These are phyloP conservation scores for Serilophus lunatus DNA, from an alignment of 2,113 vertebrate genomes.

Conservation along the genomic window DNA sequence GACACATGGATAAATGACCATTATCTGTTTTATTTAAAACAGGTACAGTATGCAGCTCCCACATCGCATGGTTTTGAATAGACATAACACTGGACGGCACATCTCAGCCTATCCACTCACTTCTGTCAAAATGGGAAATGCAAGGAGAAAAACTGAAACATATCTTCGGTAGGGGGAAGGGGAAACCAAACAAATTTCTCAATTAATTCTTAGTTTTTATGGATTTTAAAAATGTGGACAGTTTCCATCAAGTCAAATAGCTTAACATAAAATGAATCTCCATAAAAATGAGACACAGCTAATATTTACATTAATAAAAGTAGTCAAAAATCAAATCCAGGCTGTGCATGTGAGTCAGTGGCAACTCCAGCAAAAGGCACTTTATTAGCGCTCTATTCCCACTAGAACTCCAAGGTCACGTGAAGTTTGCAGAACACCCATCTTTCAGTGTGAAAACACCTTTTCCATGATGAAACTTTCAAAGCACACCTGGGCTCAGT, in stretches of 20 bases:
- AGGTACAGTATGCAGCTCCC: not conserved
- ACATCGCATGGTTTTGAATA: not conserved
- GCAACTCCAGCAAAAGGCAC: not conserved
- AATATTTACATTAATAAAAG: not conserved
- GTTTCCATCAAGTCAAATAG: not conserved
- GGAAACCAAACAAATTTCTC: not conserved
- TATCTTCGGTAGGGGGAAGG: accelerated
- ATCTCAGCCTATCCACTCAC: not conserved
- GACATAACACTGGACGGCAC: not conserved
- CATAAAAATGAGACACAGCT: not conserved
- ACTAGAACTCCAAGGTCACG: accelerated
- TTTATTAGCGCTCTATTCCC: not conserved
- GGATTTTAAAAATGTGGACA: not conserved
- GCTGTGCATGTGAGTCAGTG: not conserved
- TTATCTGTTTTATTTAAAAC: conserved; percentile 3
- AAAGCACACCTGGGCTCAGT: not conserved
- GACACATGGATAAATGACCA: not conserved
- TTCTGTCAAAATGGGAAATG: not conserved
- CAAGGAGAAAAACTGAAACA: not conserved
- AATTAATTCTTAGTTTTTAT: not conserved
- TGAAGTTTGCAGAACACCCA: not conserved
- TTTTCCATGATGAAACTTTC: not conserved
- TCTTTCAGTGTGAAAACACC: not conserved
- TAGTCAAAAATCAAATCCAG: not conserved
- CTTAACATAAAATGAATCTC: not conserved